phyloP scores from a whole-genome alignment of 92 coral and sea anemone species.

The Porites divaricata region DNA sequence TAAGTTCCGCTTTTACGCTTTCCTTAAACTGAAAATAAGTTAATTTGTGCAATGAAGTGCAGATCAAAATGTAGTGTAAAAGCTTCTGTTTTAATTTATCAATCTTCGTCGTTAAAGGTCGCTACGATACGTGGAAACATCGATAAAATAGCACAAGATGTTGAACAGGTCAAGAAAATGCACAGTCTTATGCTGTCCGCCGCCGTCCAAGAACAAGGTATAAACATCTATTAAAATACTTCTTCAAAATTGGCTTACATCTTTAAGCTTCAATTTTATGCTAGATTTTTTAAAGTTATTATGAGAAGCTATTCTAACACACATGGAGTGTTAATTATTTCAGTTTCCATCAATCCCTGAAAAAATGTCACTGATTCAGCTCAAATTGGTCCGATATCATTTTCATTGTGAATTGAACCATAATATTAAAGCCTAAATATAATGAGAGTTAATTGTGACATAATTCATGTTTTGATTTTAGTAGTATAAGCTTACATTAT shows the following conservation, averaged over 20 bases:
- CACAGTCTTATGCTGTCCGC: constrained; percentile 92
- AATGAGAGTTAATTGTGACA: background rate
- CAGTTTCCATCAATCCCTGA: background rate
- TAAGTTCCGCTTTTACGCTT: constrained; percentile 27
- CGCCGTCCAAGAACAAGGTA: constrained; percentile 92
- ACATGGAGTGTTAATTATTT: background rate
- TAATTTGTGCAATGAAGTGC: background rate
- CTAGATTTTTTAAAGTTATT: background rate
- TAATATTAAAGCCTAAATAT: background rate
- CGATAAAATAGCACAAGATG: constrained; percentile 85
- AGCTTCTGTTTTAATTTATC: background rate
- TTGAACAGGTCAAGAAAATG: constrained; percentile 90
- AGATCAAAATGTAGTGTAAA: background rate
- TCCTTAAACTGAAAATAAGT: background rate
- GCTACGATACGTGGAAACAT: constrained; percentile 83
- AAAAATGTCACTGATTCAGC: background rate
- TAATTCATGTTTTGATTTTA: background rate
- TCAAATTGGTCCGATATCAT: background rate
- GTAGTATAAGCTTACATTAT: background rate
- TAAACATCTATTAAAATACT: background rate
- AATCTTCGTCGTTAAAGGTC: constrained; percentile 62
- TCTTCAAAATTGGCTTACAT: background rate
- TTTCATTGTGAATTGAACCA: background rate
- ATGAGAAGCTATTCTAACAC: background rate
- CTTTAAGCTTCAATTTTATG: background rate